Base-by-base conservation (phyloP, 2,113 vertebrate genomes). In the Tachysurus fulvidraco region DNA sequence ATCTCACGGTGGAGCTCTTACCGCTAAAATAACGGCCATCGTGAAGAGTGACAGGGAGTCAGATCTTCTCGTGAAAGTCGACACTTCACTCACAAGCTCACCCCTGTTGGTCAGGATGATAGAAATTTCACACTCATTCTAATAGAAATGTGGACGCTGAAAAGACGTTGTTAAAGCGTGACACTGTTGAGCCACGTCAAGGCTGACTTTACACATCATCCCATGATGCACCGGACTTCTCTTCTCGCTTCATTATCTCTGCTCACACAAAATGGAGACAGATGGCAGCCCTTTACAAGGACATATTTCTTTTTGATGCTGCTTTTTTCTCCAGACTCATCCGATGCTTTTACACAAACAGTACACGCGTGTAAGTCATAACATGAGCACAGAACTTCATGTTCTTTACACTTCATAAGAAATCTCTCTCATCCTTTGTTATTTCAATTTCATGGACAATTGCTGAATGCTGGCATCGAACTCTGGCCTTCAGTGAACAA, bases 31-130 rank as follows among this genome's bases (percentile, higher is more conserved):
- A 89, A 89, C 77, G 83, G 36, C 84, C 81, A 88, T 86, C 86
- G 3, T 78, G 90, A 86, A 92, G 93, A 94, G 88, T 92, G 94
- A 94, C 92, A 93, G 93, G 80, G 88, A 86, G 69, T 84, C 76
- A 13, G 57, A 84, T 90, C 88, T 91, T 87, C 84, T 85, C 80
- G 81, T 90, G 91, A 93, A 93, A 93, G 89, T 91, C 60, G 11
- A 90, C 89, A 90, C 88, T 90, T 90, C 91, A 41, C 92, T 92
- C 90, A 91, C 89, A 89, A 90, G 91, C 88, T 86, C 60, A 71
- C 57, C 65, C 62, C n/a, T 19, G 25, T 88, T 87, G 71, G 87
- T 85, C 50, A 88, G 8, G n/a, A 44, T 12, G 30, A 30, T 52
- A 19, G 65, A 76, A 83, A 84, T 83, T 79, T 89, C 71, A 86